These are phyloP conservation scores for Danio rerio DNA, from an alignment of 2,113 vertebrate species.

Conservation along the genomic window DNA sequence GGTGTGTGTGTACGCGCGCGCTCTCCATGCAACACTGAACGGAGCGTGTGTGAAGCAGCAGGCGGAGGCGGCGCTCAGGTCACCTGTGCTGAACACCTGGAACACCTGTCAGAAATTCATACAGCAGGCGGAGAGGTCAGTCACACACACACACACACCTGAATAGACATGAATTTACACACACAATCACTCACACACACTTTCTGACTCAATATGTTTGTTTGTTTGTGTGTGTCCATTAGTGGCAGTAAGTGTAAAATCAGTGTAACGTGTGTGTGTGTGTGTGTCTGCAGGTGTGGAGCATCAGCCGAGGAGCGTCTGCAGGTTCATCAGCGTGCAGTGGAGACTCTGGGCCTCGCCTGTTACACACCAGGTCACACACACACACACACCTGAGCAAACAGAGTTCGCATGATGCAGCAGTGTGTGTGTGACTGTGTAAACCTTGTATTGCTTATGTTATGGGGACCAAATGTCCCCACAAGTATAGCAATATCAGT, in stretches of 20 bases:
- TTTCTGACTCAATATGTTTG: no score
- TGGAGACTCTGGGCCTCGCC: constrained; percentile 69
- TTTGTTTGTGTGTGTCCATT: no score
- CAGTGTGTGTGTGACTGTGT: not conserved
- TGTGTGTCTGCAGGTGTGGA: constrained; percentile 59
- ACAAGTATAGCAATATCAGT: no score
- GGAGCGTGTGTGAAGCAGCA: constrained; percentile 65
- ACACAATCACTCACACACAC: no score
- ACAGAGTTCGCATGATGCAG: not conserved
- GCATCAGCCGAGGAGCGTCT: constrained; percentile 59
- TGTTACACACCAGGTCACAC: constrained; percentile 71
- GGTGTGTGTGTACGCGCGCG: constrained; percentile 64
- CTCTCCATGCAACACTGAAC: constrained; percentile 66
- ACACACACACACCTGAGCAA: not conserved
- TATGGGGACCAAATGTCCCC: no score
- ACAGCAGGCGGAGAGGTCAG: constrained; percentile 62
- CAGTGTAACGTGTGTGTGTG: not conserved
- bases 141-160: not conserved
- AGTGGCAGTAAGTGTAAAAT: no score
- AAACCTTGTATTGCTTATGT: no score
- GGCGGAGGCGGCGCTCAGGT: constrained; percentile 64
- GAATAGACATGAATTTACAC: no score
- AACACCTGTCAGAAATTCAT: constrained; percentile 66
- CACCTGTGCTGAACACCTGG: constrained; percentile 64
- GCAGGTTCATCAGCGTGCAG: constrained; percentile 70